Conservation (phyloP, 2,797 vertebrate species). For the Anniella stebbinsi region DNA sequence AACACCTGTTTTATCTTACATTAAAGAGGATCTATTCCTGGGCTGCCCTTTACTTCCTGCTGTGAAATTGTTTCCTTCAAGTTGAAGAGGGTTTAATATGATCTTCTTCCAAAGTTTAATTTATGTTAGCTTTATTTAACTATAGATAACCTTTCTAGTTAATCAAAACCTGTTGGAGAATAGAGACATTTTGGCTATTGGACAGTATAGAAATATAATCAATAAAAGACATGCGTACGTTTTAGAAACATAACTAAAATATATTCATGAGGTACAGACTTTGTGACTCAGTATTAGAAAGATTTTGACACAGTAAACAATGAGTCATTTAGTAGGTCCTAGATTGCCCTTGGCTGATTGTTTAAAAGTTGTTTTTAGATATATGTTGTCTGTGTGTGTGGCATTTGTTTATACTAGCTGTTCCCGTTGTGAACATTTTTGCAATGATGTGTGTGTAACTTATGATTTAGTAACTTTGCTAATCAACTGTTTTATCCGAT, state of each 20-base stretch:
- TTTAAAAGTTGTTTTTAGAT: too few relatives aligned
- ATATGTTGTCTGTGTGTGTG: too few relatives aligned
- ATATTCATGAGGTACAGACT: too few relatives aligned
- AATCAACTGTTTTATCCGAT: too few relatives aligned
- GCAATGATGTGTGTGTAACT: too few relatives aligned
- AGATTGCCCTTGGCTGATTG: too few relatives aligned
- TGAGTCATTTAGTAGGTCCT: too few relatives aligned
- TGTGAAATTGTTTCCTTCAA: slow-evolving; percentile 49
- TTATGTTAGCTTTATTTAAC: slow-evolving; percentile 41
- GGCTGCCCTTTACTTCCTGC: slow-evolving; percentile 43
- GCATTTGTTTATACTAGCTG: too few relatives aligned
- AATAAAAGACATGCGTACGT: not conserved
- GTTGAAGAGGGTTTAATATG: slow-evolving; percentile 32
- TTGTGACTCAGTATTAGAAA: not conserved
- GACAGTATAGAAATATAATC: too few relatives aligned
- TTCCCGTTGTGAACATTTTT: too few relatives aligned
- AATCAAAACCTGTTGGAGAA: not conserved
- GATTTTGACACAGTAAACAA: not conserved
- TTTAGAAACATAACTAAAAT: not conserved
- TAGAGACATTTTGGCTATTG: not conserved
- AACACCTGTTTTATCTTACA: slow-evolving; percentile 58
- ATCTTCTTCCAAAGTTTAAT: slow-evolving; percentile 46
- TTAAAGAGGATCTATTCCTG: slow-evolving; percentile 65
- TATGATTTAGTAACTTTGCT: too few relatives aligned
- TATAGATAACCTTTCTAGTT: slow-evolving; percentile 51